Conservation (phyloP, 2,888 invertebrate species). For the Sisyra terminalis region DNA sequence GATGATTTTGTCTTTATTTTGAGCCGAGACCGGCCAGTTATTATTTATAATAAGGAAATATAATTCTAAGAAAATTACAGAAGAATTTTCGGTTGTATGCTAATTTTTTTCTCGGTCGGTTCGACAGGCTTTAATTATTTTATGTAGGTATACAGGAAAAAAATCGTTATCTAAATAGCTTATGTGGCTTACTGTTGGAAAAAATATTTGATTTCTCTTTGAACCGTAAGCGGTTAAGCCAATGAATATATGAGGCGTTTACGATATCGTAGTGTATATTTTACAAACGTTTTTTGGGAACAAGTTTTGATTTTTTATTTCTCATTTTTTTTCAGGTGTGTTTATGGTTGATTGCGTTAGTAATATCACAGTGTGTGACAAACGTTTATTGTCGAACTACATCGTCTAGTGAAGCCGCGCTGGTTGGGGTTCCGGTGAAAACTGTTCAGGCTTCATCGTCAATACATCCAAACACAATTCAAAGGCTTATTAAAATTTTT, state of each 20-base stretch:
- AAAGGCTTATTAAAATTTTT: conserved; percentile 27
- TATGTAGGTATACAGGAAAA: too few relatives aligned
- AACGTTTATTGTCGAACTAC: background rate
- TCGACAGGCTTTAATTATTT: too few relatives aligned
- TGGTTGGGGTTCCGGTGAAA: conserved; percentile 3
- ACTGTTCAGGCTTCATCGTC: conserved; percentile 16
- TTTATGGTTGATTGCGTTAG: background rate
- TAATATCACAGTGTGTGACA: background rate
- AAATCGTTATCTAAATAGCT: too few relatives aligned
- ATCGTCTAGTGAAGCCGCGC: background rate
- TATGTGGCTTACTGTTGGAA: too few relatives aligned
- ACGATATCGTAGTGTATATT: too few relatives aligned
- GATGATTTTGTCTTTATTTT: too few relatives aligned
- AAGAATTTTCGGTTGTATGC: too few relatives aligned
- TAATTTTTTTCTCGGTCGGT: too few relatives aligned
- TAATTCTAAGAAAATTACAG: too few relatives aligned
- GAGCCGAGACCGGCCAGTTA: too few relatives aligned
- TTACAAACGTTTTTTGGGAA: background rate
- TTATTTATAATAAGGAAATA: too few relatives aligned
- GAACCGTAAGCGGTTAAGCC: background rate
- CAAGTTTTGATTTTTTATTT: background rate
- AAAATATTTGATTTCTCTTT: background rate
- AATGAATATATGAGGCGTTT: too few relatives aligned
- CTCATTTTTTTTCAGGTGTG: background rate
- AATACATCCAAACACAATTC: conserved; percentile 33